phyloP scores from a whole-genome alignment of 2,888 invertebrate species.

The Merodon equestris region DNA sequence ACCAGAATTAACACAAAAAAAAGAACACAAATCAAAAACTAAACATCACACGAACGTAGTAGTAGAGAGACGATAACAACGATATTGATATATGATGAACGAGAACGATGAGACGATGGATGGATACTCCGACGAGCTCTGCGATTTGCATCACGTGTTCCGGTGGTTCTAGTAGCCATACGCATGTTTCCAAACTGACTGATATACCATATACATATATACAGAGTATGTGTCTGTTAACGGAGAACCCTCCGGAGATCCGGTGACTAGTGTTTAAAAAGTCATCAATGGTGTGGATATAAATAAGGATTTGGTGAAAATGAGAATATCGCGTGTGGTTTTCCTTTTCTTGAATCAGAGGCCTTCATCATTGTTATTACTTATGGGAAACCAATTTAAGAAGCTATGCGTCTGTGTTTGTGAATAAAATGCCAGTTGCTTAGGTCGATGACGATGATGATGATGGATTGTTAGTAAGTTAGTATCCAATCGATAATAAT shows the following conservation, averaged over 20 bases:
- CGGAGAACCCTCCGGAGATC: constrained; percentile 58
- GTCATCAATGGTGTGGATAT: constrained; percentile 68
- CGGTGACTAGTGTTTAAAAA: constrained; percentile 67
- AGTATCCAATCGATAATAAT: constrained; percentile 64
- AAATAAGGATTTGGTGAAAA: constrained; percentile 69
- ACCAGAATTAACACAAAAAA: constrained; percentile 52
- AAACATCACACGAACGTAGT: background rate
- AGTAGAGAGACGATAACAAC: too few relatives aligned
- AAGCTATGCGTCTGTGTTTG: constrained; percentile 21
- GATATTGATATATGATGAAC: constrained; percentile 2
- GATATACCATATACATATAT: constrained; percentile 12
- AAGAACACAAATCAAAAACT: background rate
- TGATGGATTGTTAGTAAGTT: constrained; percentile 69
- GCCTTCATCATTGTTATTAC: constrained; percentile 57
- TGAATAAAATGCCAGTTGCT: constrained; percentile 23
- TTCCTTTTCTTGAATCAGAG: too few relatives aligned
- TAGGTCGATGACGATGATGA: constrained; percentile 41
- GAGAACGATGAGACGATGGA: constrained; percentile 26
- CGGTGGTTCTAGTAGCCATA: constrained; percentile 21
- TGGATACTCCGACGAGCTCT: constrained; percentile 43
- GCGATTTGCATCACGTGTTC: constrained; percentile 59
- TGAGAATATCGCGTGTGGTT: constrained; percentile 66
- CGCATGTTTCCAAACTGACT: constrained; percentile 29
- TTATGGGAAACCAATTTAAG: constrained; percentile 8
- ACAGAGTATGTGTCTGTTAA: constrained; percentile 2